Evolutionary conservation across 2,888 invertebrate species (phyloP).

Genomic region (Mythimna ferrago): DNA sequence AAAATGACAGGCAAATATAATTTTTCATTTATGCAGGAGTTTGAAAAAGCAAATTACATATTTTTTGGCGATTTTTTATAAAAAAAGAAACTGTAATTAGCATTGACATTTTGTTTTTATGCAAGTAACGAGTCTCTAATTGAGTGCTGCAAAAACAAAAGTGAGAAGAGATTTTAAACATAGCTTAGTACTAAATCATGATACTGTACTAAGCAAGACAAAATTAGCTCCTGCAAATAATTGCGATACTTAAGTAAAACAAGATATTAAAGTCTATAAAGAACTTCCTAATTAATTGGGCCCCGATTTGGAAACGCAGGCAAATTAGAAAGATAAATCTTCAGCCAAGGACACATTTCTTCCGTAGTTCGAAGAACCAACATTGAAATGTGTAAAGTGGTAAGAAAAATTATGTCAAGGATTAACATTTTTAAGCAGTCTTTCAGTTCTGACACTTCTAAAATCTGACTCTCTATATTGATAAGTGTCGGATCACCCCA

Average conservation of each 20-base stretch:
- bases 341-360: neutral
- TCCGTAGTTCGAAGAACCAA: neutral
- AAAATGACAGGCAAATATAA: neutral
- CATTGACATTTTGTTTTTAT: conserved; percentile 17
- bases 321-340: neutral
- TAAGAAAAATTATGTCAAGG: neutral
- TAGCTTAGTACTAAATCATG: neutral
- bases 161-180: neutral
- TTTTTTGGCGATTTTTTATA: neutral
- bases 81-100: neutral
- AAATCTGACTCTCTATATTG: neutral
- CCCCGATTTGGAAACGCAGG: neutral
- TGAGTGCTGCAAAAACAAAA: neutral
- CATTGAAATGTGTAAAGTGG: neutral
- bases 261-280: neutral
- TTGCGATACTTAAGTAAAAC: neutral
- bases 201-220: neutral
- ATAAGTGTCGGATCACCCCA: conserved; percentile 3
- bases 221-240: neutral
- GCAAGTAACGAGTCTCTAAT: neutral
- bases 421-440: neutral
- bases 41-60: neutral
- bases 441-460: neutral
- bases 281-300: neutral
- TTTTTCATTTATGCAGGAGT: neutral